Conservation (phyloP, 1,140 invertebrate species). For the Zophobas morio region DNA sequence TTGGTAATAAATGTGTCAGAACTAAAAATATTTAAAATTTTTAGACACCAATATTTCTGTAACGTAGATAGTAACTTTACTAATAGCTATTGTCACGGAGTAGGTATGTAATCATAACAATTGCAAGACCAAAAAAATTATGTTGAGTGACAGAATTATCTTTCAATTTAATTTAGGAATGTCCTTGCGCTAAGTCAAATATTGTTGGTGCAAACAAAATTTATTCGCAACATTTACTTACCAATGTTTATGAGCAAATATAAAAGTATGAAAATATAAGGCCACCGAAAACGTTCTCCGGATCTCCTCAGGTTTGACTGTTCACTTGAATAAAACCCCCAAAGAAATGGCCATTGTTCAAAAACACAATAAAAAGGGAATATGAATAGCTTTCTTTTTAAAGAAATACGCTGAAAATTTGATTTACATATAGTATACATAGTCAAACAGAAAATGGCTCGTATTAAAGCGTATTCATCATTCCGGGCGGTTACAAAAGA, state of each 20-base stretch:
- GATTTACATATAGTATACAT: conserved; percentile 50
- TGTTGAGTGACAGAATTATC: not conserved
- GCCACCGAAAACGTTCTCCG: conserved; percentile 9
- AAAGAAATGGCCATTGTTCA: conserved; percentile 49
- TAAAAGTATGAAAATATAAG: conserved; percentile 30
- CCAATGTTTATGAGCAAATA: conserved; percentile 30
- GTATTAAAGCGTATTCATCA: conserved; percentile 48
- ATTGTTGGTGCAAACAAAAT: conserved; percentile 33
- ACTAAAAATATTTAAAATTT: too few species aligned
- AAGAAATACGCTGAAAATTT: conserved; percentile 49
- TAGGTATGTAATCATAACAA: too few species aligned
- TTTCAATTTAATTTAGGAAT: conserved; percentile 17
- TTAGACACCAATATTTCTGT: too few species aligned
- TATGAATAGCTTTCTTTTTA: conserved; percentile 49
- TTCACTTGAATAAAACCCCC: conserved; percentile 37
- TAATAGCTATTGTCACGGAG: too few species aligned
- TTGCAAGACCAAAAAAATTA: not conserved
- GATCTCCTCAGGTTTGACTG: conserved; percentile 23
- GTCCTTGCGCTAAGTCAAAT: conserved; percentile 26
- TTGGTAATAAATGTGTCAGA: too few species aligned
- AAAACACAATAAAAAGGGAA: conserved; percentile 49
- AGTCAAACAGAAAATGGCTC: conserved; percentile 45
- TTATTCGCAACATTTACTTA: conserved; percentile 21
- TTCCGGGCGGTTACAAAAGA: conserved; percentile 39
- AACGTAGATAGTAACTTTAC: too few species aligned